These are phyloP conservation scores for Lepilemur septentrionalis DNA, from an alignment of 2,797 vertebrate genomes.

Conservation along the genomic window DNA sequence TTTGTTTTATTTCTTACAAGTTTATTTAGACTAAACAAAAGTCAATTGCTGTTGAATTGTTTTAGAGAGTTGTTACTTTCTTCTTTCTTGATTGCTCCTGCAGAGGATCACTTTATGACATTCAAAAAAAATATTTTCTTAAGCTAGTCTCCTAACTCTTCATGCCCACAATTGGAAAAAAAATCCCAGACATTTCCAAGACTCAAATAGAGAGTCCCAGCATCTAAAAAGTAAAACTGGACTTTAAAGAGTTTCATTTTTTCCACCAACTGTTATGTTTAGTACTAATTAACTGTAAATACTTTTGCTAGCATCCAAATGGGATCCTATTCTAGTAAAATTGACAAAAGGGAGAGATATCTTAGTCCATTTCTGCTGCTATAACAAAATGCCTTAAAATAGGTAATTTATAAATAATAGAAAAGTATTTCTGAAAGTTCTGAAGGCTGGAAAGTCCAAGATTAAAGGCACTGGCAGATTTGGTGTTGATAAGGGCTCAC, in stretches of 20 bases:
- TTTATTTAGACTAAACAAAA: background rate
- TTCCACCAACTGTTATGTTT: background rate
- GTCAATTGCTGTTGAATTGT: background rate
- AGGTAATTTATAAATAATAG: background rate
- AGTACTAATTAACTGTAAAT: background rate
- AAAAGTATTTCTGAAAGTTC: background rate
- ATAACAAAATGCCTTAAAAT: background rate
- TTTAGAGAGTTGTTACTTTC: background rate
- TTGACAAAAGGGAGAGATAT: background rate
- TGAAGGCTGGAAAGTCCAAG: background rate
- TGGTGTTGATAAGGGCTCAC: no score
- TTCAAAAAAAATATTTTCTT: background rate
- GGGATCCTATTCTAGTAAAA: background rate
- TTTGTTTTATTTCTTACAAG: background rate
- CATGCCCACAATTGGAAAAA: background rate
- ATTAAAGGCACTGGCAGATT: no score
- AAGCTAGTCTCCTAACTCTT: background rate
- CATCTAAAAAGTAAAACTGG: background rate
- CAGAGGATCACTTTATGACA: background rate
- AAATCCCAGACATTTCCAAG: background rate
- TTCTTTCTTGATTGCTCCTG: background rate
- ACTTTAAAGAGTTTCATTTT: background rate
- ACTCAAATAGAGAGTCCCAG: background rate
- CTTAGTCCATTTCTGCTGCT: background rate
- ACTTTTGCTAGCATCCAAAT: background rate